phyloP scores from a whole-genome alignment of 2,888 invertebrate species.

The Drosophila lutescens region DNA sequence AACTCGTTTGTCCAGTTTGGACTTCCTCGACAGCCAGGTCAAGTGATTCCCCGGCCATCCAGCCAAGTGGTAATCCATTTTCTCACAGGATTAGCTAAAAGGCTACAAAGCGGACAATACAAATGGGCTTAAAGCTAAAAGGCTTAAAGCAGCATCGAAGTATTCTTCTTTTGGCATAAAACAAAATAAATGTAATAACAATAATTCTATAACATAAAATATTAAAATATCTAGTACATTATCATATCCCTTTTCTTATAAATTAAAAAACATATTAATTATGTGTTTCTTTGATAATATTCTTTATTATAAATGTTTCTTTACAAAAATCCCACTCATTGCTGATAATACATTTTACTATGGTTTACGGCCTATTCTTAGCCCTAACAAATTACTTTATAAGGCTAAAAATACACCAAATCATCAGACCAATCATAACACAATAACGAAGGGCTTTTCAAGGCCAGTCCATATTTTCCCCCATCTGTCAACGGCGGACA shows the following conservation, averaged over 20 bases:
- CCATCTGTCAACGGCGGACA: conserved; percentile 69
- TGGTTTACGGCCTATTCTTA: conserved; percentile 10
- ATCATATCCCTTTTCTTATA: too few species aligned
- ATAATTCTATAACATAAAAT: too few species aligned
- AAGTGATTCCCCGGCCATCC: conserved; percentile 15
- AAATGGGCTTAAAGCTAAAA: too few species aligned
- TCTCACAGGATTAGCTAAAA: conserved; percentile 1
- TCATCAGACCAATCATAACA: conserved; percentile 17
- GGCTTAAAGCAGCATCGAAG: too few species aligned
- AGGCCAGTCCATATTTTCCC: conserved; percentile 49
- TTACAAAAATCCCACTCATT: background rate
- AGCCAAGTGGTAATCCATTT: conserved; percentile 11
- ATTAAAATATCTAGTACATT: too few species aligned
- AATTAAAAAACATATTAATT: too few species aligned
- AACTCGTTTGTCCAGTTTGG: conserved; percentile 34
- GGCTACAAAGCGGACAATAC: background rate
- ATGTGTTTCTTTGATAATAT: too few species aligned
- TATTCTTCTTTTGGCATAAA: too few species aligned
- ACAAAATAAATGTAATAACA: too few species aligned
- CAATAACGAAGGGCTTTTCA: conserved; percentile 44
- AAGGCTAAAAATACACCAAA: conserved; percentile 18
- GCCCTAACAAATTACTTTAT: background rate
- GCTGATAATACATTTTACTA: background rate
- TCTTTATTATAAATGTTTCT: too few species aligned
- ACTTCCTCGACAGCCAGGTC: conserved; percentile 15